Conservation (phyloP, 2,797 vertebrate species). For the Rhabdomys pumilio region DNA sequence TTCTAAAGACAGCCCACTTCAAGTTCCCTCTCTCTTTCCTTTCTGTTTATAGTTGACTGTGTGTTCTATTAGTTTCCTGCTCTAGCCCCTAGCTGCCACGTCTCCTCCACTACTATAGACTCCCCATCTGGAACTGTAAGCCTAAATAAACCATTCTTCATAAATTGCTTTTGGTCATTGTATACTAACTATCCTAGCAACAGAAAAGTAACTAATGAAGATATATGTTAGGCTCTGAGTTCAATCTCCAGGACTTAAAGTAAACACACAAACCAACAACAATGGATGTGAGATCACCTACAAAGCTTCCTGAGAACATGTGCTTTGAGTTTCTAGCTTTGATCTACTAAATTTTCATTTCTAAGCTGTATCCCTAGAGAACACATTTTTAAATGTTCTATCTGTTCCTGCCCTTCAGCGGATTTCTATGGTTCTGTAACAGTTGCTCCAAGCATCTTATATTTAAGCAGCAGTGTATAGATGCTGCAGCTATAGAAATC, state of each 20-base stretch:
- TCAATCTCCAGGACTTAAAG: neutral
- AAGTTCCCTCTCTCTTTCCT: neutral
- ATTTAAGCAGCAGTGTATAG: neutral
- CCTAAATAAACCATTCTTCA: neutral
- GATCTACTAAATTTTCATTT: constrained; percentile 14
- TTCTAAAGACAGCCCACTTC: too few relatives aligned
- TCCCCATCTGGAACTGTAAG: neutral
- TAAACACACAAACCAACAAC: neutral
- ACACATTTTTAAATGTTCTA: neutral
- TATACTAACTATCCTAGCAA: neutral
- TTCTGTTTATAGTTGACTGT: neutral
- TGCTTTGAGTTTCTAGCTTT: neutral
- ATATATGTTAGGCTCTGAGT: neutral
- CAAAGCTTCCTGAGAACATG: neutral
- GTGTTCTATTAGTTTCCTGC: neutral
- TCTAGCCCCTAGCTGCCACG: too few relatives aligned
- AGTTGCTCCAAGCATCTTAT: neutral
- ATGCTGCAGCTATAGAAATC: neutral
- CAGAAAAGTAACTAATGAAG: neutral
- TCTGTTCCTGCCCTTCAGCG: neutral
- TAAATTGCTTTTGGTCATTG: neutral
- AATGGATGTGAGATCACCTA: neutral
- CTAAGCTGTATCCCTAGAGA: neutral
- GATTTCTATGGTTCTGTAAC: constrained; percentile 8
- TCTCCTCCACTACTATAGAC: neutral